A percentile compares a stretch with the other conserved stretches of the same genome.
These are phyloP conservation scores for Pipistrellus pygmaeus DNA, from an alignment of 2,797 vertebrate genomes.

Conservation along the genomic window DNA sequence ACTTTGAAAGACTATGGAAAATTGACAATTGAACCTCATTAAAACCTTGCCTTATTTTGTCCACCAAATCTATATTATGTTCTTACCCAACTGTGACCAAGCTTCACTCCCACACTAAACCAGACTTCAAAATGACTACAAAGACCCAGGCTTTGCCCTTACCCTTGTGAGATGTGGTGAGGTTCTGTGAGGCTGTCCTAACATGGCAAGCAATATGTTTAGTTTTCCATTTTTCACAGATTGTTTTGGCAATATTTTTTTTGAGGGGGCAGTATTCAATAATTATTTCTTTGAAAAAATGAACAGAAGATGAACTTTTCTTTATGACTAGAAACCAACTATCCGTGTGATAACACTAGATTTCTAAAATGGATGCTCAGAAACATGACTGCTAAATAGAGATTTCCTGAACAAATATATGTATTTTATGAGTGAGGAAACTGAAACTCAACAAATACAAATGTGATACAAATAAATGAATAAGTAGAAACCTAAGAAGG, in stretches of 20 bases:
- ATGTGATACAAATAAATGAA: conserved; percentile 14
- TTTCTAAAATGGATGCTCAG: conserved; percentile 20
- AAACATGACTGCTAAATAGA: neutral
- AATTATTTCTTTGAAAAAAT: neutral
- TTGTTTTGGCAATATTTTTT: neutral
- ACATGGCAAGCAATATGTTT: neutral
- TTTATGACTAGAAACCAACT: neutral
- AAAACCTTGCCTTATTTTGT: neutral
- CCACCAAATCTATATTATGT: neutral
- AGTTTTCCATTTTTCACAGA: neutral
- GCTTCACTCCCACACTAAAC: neutral
- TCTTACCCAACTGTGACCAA: neutral
- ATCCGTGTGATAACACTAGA: neutral
- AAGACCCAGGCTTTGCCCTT: neutral
- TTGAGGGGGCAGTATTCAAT: neutral
- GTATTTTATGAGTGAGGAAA: neutral
- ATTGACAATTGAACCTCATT: neutral
- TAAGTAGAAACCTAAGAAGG: neutral
- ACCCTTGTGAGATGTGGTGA: neutral
- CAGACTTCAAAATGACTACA: conserved; percentile 1
- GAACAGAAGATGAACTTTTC: neutral
- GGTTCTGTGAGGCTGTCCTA: neutral
- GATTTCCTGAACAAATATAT: conserved; percentile 10
- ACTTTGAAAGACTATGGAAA: neutral
- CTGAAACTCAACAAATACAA: neutral